Evolutionary conservation across 2,113 vertebrate genomes (phyloP).

Genomic region (Tamias sibiricus): DNA sequence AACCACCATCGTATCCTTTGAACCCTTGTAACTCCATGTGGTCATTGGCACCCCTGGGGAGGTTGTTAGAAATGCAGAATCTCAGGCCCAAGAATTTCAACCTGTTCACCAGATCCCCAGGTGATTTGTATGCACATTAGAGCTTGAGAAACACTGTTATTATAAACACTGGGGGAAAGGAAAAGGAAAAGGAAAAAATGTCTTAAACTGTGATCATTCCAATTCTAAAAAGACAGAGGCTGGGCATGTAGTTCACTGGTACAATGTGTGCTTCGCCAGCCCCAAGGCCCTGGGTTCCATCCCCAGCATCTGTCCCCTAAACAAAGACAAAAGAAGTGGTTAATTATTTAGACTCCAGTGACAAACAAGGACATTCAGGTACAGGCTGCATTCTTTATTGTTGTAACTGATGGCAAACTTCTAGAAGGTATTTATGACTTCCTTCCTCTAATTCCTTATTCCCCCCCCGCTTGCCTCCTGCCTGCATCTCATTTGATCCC

Average conservation of each 20-base stretch:
- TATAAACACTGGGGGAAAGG: not conserved
- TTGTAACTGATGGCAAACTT: not conserved
- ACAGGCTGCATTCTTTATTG: not conserved
- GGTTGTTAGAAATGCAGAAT: not conserved
- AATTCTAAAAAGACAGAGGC: not conserved
- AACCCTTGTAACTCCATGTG: not conserved
- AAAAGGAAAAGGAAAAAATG: not conserved
- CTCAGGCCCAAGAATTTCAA: not conserved
- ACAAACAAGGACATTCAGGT: not conserved
- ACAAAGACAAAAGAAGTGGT: not conserved
- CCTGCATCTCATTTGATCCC: not conserved
- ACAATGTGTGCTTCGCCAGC: not conserved
- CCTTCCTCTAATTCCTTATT: not conserved
- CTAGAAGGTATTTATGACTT: not conserved
- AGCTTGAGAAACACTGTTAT: not conserved
- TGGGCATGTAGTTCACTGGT: not conserved
- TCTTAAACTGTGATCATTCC: not conserved
- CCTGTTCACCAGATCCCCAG: not conserved
- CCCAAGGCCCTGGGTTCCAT: not conserved
- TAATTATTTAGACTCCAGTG: not conserved
- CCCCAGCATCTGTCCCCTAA: not conserved
- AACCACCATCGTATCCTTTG: not conserved
- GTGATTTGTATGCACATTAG: not conserved
- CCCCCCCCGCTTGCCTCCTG: not conserved
- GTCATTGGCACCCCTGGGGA: not conserved